These are phyloP conservation scores for Herminia tarsipennalis DNA, from an alignment of 2,888 invertebrate genomes.

Conservation along the genomic window DNA sequence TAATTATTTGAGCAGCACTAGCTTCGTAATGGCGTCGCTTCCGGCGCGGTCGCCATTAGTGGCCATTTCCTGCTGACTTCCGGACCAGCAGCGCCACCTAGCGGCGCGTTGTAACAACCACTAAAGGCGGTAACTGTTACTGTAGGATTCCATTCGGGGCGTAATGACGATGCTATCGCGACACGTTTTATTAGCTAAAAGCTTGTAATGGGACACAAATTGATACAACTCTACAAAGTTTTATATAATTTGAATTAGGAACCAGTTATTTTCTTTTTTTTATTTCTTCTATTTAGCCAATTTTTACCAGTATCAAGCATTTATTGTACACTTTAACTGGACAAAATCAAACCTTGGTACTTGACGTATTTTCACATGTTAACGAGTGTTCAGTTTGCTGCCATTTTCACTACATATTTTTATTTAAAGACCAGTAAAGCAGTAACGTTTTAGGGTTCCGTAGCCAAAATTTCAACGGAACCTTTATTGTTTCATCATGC, in stretches of 20 bases:
- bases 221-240: conserved; percentile 10
- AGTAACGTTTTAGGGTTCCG: too few relatives aligned
- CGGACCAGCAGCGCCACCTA: conserved; percentile 61
- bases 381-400: too few relatives aligned
- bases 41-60: conserved; percentile 81
- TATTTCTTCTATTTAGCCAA: too few relatives aligned
- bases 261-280: neutral
- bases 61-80: conserved; percentile 81
- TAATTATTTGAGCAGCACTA: conserved; percentile 82
- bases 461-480: too few relatives aligned
- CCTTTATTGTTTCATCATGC: too few relatives aligned
- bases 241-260: conserved; percentile 2
- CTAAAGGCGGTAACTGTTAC: conserved; percentile 39
- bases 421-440: too few relatives aligned
- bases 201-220: conserved; percentile 23
- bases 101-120: conserved; percentile 45
- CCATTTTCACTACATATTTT: too few relatives aligned
- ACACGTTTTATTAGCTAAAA: conserved; percentile 34
- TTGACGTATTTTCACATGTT: too few relatives aligned
- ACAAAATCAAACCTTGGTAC: too few relatives aligned
- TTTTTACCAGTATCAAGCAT: too few relatives aligned
- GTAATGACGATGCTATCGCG: conserved; percentile 49
- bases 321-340: too few relatives aligned
- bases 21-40: conserved; percentile 77
- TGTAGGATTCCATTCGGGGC: conserved; percentile 37